phyloP scores from a whole-genome alignment of 2,113 vertebrate genomes.

The Salminus brasiliensis region DNA sequence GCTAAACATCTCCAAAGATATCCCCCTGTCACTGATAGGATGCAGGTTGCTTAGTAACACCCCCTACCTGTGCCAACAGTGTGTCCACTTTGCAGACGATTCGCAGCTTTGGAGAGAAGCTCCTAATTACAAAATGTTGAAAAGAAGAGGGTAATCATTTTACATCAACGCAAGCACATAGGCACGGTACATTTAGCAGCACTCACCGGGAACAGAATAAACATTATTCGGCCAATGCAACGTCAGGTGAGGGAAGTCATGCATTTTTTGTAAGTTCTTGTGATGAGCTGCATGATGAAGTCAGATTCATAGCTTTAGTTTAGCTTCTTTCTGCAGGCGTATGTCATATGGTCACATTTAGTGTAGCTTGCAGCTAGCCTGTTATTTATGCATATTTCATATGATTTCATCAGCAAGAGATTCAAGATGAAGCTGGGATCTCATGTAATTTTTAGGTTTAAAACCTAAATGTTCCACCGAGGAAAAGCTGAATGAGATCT shows the following conservation, averaged over 20 bases:
- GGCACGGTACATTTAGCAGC: conserved; percentile 59
- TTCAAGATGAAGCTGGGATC: not conserved
- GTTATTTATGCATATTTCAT: not conserved
- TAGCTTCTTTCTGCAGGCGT: no score
- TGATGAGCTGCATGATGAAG: not conserved
- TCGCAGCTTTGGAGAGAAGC: conserved; percentile 61
- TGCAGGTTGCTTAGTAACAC: conserved; percentile 65
- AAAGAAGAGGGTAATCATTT: conserved; percentile 65
- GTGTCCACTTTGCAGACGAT: conserved; percentile 55
- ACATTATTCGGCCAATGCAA: conserved; percentile 5
- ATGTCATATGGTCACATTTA: no score
- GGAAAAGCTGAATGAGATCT: not conserved
- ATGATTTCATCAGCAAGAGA: not conserved
- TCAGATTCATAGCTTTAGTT: no score
- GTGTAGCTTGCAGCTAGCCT: not conserved
- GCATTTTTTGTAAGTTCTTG: no score
- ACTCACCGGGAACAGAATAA: conserved; percentile 45
- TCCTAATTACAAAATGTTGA: conserved; percentile 73
- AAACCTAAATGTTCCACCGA: not conserved
- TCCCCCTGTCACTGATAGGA: conserved; percentile 64
- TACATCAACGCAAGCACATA: conserved; percentile 62
- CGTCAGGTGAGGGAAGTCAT: conserved; percentile 3
- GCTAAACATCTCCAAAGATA: conserved; percentile 74
- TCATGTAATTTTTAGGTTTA: not conserved
- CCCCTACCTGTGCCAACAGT: conserved; percentile 64